A percentile compares a stretch with the other conserved stretches of the same genome.
Evolutionary conservation across 1,140 invertebrate species (phyloP).

Genomic region (Leucophenga varia): DNA sequence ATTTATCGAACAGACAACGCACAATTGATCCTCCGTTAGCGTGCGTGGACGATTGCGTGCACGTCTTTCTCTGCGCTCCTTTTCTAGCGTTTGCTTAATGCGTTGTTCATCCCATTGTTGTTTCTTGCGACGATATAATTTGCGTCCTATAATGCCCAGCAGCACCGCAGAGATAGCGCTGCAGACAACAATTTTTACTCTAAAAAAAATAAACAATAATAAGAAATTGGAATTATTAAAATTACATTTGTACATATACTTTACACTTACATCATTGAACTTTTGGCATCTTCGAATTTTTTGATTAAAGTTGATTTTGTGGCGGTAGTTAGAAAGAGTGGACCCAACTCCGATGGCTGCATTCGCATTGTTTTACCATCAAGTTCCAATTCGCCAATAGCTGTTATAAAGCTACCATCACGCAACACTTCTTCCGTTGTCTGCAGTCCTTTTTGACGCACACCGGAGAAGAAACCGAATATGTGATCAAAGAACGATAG

Average conservation of each 20-base stretch:
- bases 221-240: neutral
- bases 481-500: slow-evolving; percentile 73
- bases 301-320: slow-evolving; percentile 67
- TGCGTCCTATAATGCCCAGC: slow-evolving; percentile 64
- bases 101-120: slow-evolving; percentile 61
- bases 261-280: slow-evolving; percentile 37
- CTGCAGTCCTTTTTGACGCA: slow-evolving; percentile 73
- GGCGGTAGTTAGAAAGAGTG: slow-evolving; percentile 72
- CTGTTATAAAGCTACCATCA: slow-evolving; percentile 73
- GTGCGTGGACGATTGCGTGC: slow-evolving; percentile 64
- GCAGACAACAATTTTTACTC: slow-evolving; percentile 61
- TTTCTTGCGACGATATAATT: slow-evolving; percentile 62
- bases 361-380: slow-evolving; percentile 63
- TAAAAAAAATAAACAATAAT: slow-evolving; percentile 2
- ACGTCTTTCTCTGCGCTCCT: slow-evolving; percentile 65
- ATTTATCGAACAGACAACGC: slow-evolving; percentile 75
- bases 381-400: slow-evolving; percentile 69
- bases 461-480: slow-evolving; percentile 77
- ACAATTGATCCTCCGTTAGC: slow-evolving; percentile 68
- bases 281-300: slow-evolving; percentile 68
- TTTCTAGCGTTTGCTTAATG: slow-evolving; percentile 64
- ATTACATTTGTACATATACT: no score
- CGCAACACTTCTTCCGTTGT: slow-evolving; percentile 77
- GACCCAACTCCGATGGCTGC: slow-evolving; percentile 69
- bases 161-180: slow-evolving; percentile 68